Evolutionary conservation across 2,888 invertebrate species (phyloP).

Genomic region (Leptopilina myrica): DNA sequence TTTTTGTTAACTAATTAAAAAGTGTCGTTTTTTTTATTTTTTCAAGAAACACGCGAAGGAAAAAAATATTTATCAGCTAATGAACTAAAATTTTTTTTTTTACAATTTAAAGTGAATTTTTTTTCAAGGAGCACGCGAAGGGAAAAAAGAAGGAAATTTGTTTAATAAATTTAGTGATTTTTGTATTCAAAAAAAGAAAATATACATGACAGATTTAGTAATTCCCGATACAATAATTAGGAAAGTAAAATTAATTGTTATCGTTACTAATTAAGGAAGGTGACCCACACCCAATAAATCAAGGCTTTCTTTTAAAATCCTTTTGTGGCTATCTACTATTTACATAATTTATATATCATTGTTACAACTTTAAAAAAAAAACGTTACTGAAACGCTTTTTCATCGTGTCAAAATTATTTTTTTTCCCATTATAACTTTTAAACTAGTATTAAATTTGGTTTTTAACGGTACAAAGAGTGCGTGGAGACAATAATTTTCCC

Average conservation of each 20-base stretch:
- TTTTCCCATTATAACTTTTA: conserved; percentile 4
- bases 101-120: no score
- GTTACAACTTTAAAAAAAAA: neutral
- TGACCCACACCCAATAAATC: conserved; percentile 35
- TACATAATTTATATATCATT: conserved; percentile 18
- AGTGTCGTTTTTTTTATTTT: neutral
- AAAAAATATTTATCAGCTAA: no score
- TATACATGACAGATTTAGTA: conserved; percentile 32
- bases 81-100: no score
- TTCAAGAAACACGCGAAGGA: neutral
- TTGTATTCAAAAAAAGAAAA: conserved; percentile 36
- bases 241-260: conserved; percentile 13
- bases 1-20: no score
- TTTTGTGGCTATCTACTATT: conserved; percentile 33
- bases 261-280: conserved; percentile 6
- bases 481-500: neutral
- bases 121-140: neutral
- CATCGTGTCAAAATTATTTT: neutral
- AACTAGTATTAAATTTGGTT: conserved; percentile 26
- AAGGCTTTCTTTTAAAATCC: neutral
- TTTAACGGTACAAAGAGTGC: conserved; percentile 11
- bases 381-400: conserved; percentile 3
- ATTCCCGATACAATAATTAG: conserved; percentile 16
- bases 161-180: conserved; percentile 35
- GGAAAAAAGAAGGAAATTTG: neutral